Evolutionary conservation across 2,113 vertebrate genomes (phyloP).

Genomic region (Hylia prasina): DNA sequence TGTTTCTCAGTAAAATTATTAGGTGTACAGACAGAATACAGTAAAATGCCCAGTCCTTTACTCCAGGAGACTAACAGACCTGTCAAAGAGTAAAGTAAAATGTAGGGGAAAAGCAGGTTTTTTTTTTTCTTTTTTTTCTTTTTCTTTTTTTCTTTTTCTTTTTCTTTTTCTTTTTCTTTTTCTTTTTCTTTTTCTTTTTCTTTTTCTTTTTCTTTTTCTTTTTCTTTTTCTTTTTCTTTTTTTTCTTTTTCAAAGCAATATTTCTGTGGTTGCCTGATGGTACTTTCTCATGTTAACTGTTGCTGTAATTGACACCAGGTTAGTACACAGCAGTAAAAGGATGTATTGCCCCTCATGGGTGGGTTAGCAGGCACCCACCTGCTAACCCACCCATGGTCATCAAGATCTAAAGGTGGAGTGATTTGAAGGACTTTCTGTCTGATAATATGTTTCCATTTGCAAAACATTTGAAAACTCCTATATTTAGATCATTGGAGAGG

Average conservation of each 20-base stretch:
- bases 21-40: not conserved
- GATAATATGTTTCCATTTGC: not conserved
- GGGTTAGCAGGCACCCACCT: not conserved
- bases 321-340: not conserved
- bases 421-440: not conserved
- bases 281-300: not conserved
- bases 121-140: too few relatives aligned
- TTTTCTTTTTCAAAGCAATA: not conserved
- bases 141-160: too few relatives aligned
- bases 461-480: not conserved
- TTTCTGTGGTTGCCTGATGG: not conserved
- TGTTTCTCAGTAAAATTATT: not conserved
- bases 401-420: not conserved
- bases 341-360: accelerated
- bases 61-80: not conserved
- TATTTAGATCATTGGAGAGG: not conserved
- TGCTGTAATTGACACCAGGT: not conserved
- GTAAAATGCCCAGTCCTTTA: not conserved
- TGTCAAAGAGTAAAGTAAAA: not conserved
- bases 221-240: too few relatives aligned
- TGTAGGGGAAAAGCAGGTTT: accelerated
- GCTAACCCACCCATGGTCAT: too few relatives aligned
- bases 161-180: too few relatives aligned
- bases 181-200: too few relatives aligned
- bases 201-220: too few relatives aligned